Evolutionary conservation across 1,140 invertebrate genomes (phyloP).

Genomic region (Drosophila ercepeae): DNA sequence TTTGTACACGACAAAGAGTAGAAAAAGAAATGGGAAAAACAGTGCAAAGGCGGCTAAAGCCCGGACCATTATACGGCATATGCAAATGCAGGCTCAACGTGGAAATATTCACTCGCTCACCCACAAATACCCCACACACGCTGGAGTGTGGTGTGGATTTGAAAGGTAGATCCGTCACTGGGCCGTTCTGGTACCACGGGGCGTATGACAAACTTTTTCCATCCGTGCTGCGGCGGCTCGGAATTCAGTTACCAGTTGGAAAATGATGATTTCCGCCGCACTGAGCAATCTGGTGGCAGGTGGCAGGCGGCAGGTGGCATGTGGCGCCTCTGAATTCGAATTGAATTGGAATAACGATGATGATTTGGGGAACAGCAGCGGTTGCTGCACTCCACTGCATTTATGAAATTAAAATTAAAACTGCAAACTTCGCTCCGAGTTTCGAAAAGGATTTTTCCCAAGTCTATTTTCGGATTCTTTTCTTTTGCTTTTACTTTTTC

Average conservation of each 20-base stretch:
- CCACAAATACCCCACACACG: slow-evolving; percentile 4
- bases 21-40: slow-evolving; percentile 8
- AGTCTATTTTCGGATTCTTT: slow-evolving; percentile 5
- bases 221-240: slow-evolving; percentile 25
- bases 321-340: slow-evolving; percentile 37
- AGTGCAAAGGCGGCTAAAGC: slow-evolving; percentile 13
- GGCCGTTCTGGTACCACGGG: slow-evolving; percentile 46
- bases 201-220: slow-evolving; percentile 44
- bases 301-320: slow-evolving; percentile 7
- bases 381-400: slow-evolving; percentile 62
- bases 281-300: slow-evolving; percentile 65
- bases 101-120: slow-evolving; percentile 67
- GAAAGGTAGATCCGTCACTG: slow-evolving; percentile 56
- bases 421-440: slow-evolving; percentile 44
- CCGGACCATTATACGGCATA: slow-evolving; percentile 28
- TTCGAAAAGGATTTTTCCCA: slow-evolving; percentile 16
- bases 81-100: slow-evolving; percentile 60
- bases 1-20: slow-evolving; percentile 42
- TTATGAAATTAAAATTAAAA: slow-evolving; percentile 78
- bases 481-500: slow-evolving; percentile 13
- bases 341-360: slow-evolving; percentile 49
- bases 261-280: slow-evolving; percentile 69
- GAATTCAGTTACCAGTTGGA: slow-evolving; percentile 65
- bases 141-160: slow-evolving; percentile 52
- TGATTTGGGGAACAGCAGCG: slow-evolving; percentile 23